phyloP scores from a whole-genome alignment of 2,797 vertebrate genomes.

The Fratercula arctica region DNA sequence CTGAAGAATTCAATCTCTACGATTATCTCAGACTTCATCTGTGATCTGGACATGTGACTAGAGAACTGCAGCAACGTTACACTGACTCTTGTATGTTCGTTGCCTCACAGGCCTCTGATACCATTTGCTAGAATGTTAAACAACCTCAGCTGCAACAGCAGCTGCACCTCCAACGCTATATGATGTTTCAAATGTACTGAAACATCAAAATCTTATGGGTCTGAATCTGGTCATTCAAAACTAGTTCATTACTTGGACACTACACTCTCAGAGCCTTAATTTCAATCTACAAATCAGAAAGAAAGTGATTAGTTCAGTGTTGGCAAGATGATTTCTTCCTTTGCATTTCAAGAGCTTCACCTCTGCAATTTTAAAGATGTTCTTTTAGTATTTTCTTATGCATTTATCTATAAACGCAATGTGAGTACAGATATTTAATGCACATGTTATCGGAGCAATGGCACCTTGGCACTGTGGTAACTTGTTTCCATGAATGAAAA shows the following conservation, averaged over 20 bases:
- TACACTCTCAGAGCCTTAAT: background rate
- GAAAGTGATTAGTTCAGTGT: background rate
- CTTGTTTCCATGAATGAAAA: background rate
- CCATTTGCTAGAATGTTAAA: background rate
- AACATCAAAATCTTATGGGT: background rate
- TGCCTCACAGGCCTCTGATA: background rate
- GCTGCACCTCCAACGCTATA: background rate
- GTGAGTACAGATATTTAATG: background rate
- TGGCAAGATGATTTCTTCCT: background rate
- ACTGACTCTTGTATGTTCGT: background rate
- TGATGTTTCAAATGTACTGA: background rate
- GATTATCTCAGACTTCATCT: background rate
- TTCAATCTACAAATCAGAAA: background rate
- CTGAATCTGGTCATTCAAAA: background rate
- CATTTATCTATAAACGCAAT: background rate
- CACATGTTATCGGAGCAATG: background rate
- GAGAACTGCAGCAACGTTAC: background rate
- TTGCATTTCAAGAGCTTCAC: background rate
- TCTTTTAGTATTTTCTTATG: background rate
- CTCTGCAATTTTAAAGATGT: background rate
- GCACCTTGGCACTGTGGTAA: background rate
- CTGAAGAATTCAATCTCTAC: background rate
- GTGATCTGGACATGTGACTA: background rate
- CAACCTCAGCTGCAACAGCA: background rate
- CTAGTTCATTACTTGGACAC: background rate